Conservation (phyloP, 2,888 invertebrate genomes). For the Ormyrus pomaceus region DNA sequence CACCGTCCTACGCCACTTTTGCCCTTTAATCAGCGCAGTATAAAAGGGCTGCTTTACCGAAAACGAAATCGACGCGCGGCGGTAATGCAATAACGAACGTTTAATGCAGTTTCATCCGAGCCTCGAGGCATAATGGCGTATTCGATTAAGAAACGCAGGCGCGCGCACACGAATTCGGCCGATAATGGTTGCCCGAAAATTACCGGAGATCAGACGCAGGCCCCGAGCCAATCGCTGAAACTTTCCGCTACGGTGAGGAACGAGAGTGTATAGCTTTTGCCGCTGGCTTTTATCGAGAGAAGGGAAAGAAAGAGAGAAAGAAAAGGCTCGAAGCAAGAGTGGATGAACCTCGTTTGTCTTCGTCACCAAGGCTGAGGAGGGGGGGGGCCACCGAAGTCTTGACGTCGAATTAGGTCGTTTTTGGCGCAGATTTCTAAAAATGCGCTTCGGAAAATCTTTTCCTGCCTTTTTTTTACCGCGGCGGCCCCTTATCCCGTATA, state of each 20-base stretch:
- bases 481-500: too few relatives aligned
- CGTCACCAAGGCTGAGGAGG: conserved; percentile 14
- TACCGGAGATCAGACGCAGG: conserved; percentile 3
- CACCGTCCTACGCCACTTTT: too few relatives aligned
- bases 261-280: background rate
- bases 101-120: background rate
- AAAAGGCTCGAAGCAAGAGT: background rate
- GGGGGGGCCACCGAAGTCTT: background rate
- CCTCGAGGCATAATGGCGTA: too few relatives aligned
- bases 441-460: conserved; percentile 6
- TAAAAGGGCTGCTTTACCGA: background rate
- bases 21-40: background rate
- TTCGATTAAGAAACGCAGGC: too few relatives aligned
- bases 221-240: background rate
- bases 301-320: background rate
- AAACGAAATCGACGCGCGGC: too few relatives aligned
- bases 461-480: background rate
- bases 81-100: background rate
- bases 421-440: conserved; percentile 1
- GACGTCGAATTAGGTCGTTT: conserved; percentile 34
- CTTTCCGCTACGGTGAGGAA: background rate
- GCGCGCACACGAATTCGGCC: background rate
- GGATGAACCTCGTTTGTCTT: conserved; percentile 45
- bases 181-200: conserved; percentile 18
- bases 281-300: background rate